Conservation (phyloP, 2,888 invertebrate genomes). For the Didymodactylos carnosus region DNA sequence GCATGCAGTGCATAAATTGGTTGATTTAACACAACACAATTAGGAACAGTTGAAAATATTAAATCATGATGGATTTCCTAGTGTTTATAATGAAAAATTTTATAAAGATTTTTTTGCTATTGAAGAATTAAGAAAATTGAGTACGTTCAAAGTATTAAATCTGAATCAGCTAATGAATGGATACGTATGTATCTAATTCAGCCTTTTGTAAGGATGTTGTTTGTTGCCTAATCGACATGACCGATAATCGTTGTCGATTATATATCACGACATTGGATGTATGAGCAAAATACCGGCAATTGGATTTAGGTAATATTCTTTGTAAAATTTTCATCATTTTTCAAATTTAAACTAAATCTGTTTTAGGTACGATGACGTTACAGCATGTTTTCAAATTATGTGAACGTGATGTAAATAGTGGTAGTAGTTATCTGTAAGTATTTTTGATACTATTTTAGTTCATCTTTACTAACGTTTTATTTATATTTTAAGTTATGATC, state of each 20-base stretch:
- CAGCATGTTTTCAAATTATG: conserved; percentile 88
- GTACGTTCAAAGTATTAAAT: conserved; percentile 26
- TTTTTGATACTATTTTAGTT: not conserved
- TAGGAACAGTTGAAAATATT: conserved; percentile 87
- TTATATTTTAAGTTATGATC: conserved; percentile 72
- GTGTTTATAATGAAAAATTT: conserved; percentile 95
- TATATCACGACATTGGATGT: conserved; percentile 99
- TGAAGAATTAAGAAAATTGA: conserved; percentile 79
- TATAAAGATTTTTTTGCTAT: conserved; percentile 83
- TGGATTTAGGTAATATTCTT: conserved; percentile 53
- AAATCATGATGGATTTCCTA: conserved; percentile 83
- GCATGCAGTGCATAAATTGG: conserved; percentile 38
- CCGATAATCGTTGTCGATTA: conserved; percentile 47
- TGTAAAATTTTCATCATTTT: not conserved
- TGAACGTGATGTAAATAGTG: conserved; percentile 78
- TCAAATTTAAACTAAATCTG: not conserved
- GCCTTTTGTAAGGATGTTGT: conserved; percentile 99
- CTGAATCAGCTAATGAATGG: not conserved
- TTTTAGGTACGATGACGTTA: conserved; percentile 64
- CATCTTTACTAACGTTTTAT: not conserved
- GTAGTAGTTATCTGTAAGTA: conserved; percentile 87
- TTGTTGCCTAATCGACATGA: conserved; percentile 83
- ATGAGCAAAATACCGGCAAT: conserved; percentile 77
- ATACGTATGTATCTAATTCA: conserved; percentile 20
- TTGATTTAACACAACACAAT: conserved; percentile 95